Percentiles rank a stretch among this genome's conserved stretches.
Conservation (phyloP, 2,113 vertebrate species). For the Acanthochromis polyacanthus region DNA sequence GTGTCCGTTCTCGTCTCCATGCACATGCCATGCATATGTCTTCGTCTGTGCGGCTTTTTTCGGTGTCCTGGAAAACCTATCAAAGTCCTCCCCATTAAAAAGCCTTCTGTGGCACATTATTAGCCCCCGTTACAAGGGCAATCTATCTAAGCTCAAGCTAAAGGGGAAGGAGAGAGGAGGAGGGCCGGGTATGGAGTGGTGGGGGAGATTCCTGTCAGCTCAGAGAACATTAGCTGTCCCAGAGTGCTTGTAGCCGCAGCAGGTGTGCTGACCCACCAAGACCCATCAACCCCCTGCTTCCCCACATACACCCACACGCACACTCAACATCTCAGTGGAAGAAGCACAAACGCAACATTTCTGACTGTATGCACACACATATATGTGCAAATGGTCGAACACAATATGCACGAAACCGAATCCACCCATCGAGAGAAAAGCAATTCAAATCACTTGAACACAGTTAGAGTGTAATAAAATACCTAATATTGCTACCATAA, state of each 20-base stretch:
- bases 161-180: slow-evolving; percentile 69
- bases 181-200: slow-evolving; percentile 59
- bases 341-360: slow-evolving; percentile 41
- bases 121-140: slow-evolving; percentile 87
- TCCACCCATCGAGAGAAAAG: slow-evolving; percentile 39
- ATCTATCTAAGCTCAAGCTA: slow-evolving; percentile 80
- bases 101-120: slow-evolving; percentile 83
- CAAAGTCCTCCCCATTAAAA: slow-evolving; percentile 86
- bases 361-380: slow-evolving; percentile 5
- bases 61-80: slow-evolving; percentile 80
- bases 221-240: slow-evolving; percentile 84
- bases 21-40: slow-evolving; percentile 57
- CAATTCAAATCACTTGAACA: slow-evolving; percentile 47
- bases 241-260: slow-evolving; percentile 87
- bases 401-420: slow-evolving; percentile 15
- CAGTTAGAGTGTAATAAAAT: slow-evolving; percentile 69
- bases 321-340: slow-evolving; percentile 27
- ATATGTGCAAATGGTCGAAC: slow-evolving; percentile 20
- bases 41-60: slow-evolving; percentile 59
- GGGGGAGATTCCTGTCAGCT: slow-evolving; percentile 85
- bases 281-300: slow-evolving; percentile 77
- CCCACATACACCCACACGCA: slow-evolving; percentile 35
- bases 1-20: slow-evolving; percentile 62
- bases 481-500: slow-evolving; percentile 12
- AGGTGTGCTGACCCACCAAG: slow-evolving; percentile 87